A percentile compares a stretch with the other conserved stretches of the same genome.
Evolutionary conservation across 2,797 vertebrate genomes (phyloP).

Genomic region (Forpus xanthops): DNA sequence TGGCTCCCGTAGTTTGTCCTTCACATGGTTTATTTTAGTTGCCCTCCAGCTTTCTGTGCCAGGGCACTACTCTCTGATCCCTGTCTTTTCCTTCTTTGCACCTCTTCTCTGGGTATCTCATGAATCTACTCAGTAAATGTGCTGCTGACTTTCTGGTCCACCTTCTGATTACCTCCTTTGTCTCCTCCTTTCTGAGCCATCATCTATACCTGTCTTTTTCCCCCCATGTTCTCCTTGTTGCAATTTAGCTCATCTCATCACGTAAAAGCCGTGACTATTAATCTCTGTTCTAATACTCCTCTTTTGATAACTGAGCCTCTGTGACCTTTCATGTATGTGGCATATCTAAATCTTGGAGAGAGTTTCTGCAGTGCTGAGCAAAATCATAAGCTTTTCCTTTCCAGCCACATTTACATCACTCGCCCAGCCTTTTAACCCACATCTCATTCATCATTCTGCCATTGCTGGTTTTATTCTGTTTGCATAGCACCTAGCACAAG

Average conservation of each 20-base stretch:
- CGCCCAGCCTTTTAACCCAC: not conserved
- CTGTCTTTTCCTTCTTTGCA: not conserved
- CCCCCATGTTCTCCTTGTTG: not conserved
- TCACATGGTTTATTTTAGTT: not conserved
- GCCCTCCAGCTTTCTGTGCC: not conserved
- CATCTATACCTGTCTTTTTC: constrained; percentile 1
- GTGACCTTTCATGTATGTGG: not conserved
- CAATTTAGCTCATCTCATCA: not conserved
- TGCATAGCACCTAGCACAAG: constrained; percentile 31
- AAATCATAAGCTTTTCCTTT: constrained; percentile 1
- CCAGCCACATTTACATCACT: not conserved
- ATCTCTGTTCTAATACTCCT: constrained; percentile 19
- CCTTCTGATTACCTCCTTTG: not conserved
- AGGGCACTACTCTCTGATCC: not conserved
- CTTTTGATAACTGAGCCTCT: not conserved
- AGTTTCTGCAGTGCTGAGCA: not conserved
- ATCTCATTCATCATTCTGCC: constrained; percentile 20
- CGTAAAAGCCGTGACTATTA: not conserved
- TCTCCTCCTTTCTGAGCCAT: not conserved
- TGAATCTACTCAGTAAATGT: not conserved
- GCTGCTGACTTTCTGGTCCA: not conserved
- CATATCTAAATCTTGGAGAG: not conserved
- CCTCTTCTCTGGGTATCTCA: not conserved
- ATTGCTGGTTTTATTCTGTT: constrained; percentile 15
- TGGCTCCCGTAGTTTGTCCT: not conserved